phyloP scores from a whole-genome alignment of 2,113 vertebrate genomes.

The Bagarius yarrelli region DNA sequence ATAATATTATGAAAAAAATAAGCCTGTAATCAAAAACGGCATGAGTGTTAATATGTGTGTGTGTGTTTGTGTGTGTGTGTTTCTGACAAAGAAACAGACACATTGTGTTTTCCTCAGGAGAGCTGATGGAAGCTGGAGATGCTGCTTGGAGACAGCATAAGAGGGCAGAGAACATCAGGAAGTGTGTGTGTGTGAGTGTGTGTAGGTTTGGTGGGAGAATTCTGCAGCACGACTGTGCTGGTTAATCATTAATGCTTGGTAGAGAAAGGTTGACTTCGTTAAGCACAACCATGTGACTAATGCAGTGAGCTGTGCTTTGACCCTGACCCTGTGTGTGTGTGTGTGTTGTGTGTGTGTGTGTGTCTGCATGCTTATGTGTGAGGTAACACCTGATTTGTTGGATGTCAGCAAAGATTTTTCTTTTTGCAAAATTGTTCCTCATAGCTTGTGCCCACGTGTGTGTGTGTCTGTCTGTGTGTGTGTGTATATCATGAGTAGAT shows the following conservation, averaged over 20 bases:
- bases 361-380: neutral
- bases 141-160: conserved; percentile 5
- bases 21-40: neutral
- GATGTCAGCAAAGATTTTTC: conserved; percentile 10
- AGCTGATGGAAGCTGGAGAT: conserved; percentile 4
- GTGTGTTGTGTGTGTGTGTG: conserved; percentile 29
- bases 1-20: neutral
- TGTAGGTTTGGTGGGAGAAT: conserved; percentile 44
- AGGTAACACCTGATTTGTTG: conserved; percentile 6
- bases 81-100: neutral
- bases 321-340: conserved; percentile 44
- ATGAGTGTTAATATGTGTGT: conserved; percentile 13
- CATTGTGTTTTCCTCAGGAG: conserved; percentile 10
- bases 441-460: conserved; percentile 1
- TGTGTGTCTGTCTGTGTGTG: conserved; percentile 23
- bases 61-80: conserved; percentile 20
- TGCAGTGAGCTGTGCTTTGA: conserved; percentile 45
- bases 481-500: neutral
- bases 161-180: conserved; percentile 24
- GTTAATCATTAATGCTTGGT: conserved; percentile 57
- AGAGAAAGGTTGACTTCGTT: conserved; percentile 52
- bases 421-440: neutral
- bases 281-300: conserved; percentile 55
- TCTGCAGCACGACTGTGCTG: conserved; percentile 34
- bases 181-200: conserved; percentile 31